Conservation (phyloP, 2,888 invertebrate genomes). For the Autographa gamma region DNA sequence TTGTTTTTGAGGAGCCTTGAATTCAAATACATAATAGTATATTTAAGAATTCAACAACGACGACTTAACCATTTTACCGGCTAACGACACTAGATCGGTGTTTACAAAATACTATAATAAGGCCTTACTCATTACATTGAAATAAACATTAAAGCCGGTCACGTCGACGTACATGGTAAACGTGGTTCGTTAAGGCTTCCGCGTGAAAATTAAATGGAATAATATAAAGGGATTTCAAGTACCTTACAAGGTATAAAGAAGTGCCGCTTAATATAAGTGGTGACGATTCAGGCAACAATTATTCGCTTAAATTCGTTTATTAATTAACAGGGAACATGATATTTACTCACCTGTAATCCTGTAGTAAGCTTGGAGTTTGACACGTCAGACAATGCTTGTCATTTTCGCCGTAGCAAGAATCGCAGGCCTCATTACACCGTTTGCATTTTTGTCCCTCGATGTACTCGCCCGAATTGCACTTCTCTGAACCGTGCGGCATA, state of each 20-base stretch:
- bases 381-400: constrained; percentile 93
- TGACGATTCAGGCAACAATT: constrained; percentile 12
- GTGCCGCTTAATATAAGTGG: constrained; percentile 30
- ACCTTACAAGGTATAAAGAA: constrained; percentile 21
- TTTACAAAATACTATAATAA: constrained; percentile 38
- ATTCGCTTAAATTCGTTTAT: background rate
- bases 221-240: constrained; percentile 48
- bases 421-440: constrained; percentile 93
- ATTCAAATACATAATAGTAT: no score
- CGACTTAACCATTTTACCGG: constrained; percentile 12
- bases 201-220: constrained; percentile 60
- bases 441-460: constrained; percentile 91
- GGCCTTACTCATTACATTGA: constrained; percentile 51
- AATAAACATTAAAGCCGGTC: constrained; percentile 53
- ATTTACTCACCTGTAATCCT: constrained; percentile 86
- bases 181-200: constrained; percentile 62
- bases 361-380: constrained; percentile 91
- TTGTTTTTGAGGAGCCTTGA: no score
- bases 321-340: background rate
- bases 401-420: constrained; percentile 94
- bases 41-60: constrained; percentile 21
- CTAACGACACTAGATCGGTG: constrained; percentile 18
- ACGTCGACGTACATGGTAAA: constrained; percentile 55
- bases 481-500: constrained; percentile 91
- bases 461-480: constrained; percentile 91